Evolutionary conservation across 1,140 invertebrate species (phyloP), one percentile per base, ranked within the genome.

Genomic region (Akabosia matsudoensis): DNA sequence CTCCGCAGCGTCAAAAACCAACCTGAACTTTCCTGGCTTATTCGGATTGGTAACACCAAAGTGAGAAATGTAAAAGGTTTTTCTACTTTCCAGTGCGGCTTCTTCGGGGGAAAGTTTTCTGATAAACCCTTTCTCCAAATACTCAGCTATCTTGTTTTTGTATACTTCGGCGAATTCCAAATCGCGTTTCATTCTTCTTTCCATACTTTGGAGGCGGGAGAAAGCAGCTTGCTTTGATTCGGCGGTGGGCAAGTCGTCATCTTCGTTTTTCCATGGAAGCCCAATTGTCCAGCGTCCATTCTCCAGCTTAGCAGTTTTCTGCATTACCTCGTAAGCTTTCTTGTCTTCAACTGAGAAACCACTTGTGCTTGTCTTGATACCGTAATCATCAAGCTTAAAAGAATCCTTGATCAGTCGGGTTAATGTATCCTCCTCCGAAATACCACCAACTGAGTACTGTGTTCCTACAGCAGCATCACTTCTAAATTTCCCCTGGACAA

Each of bases 1-100:
- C 1, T 83, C 82, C 14, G 80, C 81, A 0, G 82, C 82, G 78
- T 84, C 83, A 74, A 83, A 84, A 13, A 84, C 83, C 7, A 80
- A 31, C 0, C 84, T 77, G 0, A 84, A 33, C 77, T 84, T 84
- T 13, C 37, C 75, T 0, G 76, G 76, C 37, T 73, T 79, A 14
- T 79, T 75, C 0, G 79, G 79, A 14, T 71, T 79, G 33, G 75
- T 24, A 0, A 82, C 80, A 16, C 56, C 33, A 33, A 79, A 79
- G 16, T 72, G 70, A 14, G 82, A 80, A 0, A 83, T n/a, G 71
- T 82, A 83, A 70, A 76, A 79, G 0, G 34, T 56, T 33, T 22
- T 75, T 1, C 13, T n/a, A 1, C 7, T 45, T 4, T 33, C 4
- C 1, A 45, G 1, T n/a, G 1, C 1, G 24, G 1, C 7, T n/a